Evolutionary conservation across 2,888 invertebrate genomes (phyloP).

Genomic region (Euplagia quadripunctaria): DNA sequence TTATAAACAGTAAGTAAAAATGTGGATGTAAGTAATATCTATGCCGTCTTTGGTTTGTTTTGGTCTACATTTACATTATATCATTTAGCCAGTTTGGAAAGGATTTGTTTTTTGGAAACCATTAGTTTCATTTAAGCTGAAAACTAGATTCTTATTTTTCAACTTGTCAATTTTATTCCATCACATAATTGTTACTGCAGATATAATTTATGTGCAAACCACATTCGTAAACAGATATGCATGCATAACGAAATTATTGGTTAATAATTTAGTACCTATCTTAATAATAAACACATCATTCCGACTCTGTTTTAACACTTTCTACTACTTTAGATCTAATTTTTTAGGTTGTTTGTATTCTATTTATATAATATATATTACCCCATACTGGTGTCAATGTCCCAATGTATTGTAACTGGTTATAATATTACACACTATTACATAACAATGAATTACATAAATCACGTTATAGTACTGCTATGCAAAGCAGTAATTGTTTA

Average conservation of each 20-base stretch:
- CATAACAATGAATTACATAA: slow-evolving; percentile 1
- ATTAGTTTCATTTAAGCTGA: too few relatives aligned
- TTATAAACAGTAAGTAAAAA: neutral
- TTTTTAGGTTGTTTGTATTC: neutral
- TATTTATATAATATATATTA: neutral
- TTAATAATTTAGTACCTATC: neutral
- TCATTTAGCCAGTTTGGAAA: too few relatives aligned
- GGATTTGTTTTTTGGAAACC: too few relatives aligned
- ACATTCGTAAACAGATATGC: neutral
- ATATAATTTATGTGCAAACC: too few relatives aligned
- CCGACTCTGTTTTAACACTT: neutral
- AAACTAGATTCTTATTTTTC: too few relatives aligned
- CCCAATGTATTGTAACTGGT: neutral
- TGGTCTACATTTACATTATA: too few relatives aligned
- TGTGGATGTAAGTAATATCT: too few relatives aligned
- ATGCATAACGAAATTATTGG: neutral
- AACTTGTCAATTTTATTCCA: too few relatives aligned
- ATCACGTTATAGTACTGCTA: neutral
- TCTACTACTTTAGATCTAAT: neutral
- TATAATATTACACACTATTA: neutral
- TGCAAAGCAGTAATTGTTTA: neutral
- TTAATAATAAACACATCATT: neutral
- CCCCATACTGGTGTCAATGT: neutral
- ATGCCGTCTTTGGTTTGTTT: too few relatives aligned
- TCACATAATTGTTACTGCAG: too few relatives aligned